These are phyloP conservation scores for Caenorhabditis uteleia DNA, from an alignment of 2,888 invertebrate genomes.

Conservation along the genomic window DNA sequence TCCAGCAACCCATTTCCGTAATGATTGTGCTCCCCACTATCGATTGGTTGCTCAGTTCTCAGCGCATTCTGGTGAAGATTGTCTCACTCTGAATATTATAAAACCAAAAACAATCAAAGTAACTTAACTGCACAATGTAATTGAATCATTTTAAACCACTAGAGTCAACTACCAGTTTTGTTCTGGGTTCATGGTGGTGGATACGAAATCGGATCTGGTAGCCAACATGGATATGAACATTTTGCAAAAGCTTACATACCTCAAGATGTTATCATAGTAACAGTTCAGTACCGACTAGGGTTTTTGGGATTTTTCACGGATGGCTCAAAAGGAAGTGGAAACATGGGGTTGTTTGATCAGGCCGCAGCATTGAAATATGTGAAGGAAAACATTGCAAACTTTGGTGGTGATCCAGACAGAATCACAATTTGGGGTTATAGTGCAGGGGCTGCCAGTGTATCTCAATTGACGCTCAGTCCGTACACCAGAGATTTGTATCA, in stretches of 20 bases:
- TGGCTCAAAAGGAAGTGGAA: conserved; percentile 52
- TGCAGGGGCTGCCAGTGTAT: conserved; percentile 54
- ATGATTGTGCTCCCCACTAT: conserved; percentile 50
- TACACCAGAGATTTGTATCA: conserved; percentile 40
- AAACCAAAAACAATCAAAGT: conserved; percentile 18
- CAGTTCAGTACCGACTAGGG: conserved; percentile 89
- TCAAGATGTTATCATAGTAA: conserved; percentile 88
- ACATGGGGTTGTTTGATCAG: conserved; percentile 62
- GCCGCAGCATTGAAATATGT: conserved; percentile 53
- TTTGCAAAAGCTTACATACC: conserved; percentile 52
- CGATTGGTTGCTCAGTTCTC: conserved; percentile 26
- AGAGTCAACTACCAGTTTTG: conserved; percentile 81
- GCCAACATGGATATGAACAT: conserved; percentile 52
- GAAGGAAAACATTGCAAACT: conserved; percentile 27
- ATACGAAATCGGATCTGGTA: conserved; percentile 79
- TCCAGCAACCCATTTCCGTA: conserved; percentile 52
- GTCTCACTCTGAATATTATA: conserved; percentile 88
- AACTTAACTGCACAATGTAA: not conserved
- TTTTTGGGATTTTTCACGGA: conserved; percentile 77
- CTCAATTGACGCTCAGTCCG: conserved; percentile 46
- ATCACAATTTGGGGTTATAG: conserved; percentile 59
- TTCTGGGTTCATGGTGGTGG: conserved; percentile 94
- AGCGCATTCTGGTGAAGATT: conserved; percentile 78
- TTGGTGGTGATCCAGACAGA: conserved; percentile 46
- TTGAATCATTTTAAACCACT: not conserved